Conservation (phyloP, 2,888 invertebrate genomes). For the Philonicus albiceps region DNA sequence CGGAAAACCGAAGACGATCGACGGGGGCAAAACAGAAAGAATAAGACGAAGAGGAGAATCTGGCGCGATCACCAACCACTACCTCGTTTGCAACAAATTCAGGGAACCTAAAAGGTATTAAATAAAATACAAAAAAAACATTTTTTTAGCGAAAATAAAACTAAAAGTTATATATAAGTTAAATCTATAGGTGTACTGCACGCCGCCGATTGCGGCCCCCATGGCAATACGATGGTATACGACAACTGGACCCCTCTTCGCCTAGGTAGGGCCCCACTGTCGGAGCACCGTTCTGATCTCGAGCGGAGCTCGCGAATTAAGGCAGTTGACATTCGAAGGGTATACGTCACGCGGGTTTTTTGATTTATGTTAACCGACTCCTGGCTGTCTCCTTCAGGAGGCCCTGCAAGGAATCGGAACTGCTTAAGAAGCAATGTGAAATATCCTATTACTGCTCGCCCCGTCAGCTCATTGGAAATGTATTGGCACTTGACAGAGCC, state of each 20-base stretch:
- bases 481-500: conserved; percentile 34
- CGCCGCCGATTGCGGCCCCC: not conserved
- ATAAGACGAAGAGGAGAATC: not conserved
- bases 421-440: conserved; percentile 20
- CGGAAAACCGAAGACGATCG: conserved; percentile 15
- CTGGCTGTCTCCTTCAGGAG: conserved; percentile 43
- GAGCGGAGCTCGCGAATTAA: conserved; percentile 29
- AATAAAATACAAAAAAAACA: no score
- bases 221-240: not conserved
- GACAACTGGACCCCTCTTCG: not conserved
- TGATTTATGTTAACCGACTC: conserved; percentile 46
- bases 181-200: not conserved
- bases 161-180: not conserved
- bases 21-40: conserved; percentile 25
- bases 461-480: not conserved
- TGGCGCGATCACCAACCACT: conserved; percentile 31
- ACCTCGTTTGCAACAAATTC: conserved; percentile 41
- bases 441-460: conserved; percentile 16
- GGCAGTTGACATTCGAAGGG: conserved; percentile 43
- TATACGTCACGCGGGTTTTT: conserved; percentile 42
- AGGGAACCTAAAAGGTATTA: not conserved
- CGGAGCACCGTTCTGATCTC: conserved; percentile 20
- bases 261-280: not conserved
- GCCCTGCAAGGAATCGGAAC: not conserved
- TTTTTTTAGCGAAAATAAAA: not conserved